These are phyloP conservation scores for Anser brachyrhynchus DNA, from an alignment of 2,113 vertebrate species.

Conservation along the genomic window DNA sequence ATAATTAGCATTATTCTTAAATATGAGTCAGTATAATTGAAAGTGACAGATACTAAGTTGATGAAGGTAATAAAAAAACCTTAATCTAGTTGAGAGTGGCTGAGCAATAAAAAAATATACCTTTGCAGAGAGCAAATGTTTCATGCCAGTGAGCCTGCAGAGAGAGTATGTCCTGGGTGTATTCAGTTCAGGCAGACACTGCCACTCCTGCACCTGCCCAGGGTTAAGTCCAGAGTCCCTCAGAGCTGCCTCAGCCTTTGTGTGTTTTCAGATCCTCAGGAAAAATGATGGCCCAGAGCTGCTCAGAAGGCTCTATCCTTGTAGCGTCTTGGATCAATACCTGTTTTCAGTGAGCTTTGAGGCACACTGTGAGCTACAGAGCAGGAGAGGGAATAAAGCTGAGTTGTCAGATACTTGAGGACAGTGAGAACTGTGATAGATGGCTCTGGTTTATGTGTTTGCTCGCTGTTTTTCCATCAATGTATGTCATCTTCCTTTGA, in stretches of 20 bases:
- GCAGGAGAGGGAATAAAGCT: conserved; percentile 45
- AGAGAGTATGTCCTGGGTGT: neutral
- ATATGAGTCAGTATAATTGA: conserved; percentile 52
- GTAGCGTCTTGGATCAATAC: conserved; percentile 22
- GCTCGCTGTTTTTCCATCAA: conserved; percentile 33
- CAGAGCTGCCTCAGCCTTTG: neutral
- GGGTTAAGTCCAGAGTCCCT: neutral
- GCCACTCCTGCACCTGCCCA: neutral
- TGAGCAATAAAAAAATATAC: conserved; percentile 43
- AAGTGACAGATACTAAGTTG: conserved; percentile 52
- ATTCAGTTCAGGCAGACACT: neutral
- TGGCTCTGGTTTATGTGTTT: conserved; percentile 8
- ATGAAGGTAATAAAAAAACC: conserved; percentile 52
- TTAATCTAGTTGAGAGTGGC: conserved; percentile 37
- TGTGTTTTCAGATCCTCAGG: neutral
- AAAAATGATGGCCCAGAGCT: conserved; percentile 28
- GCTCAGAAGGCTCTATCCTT: conserved; percentile 16
- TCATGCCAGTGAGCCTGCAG: neutral
- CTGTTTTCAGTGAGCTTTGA: conserved; percentile 58
- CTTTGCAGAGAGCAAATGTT: conserved; percentile 29
- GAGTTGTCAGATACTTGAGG: conserved; percentile 53
- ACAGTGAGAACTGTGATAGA: conserved; percentile 50
- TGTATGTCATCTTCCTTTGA: neutral
- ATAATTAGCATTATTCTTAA: conserved; percentile 68
- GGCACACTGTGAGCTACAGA: conserved; percentile 5